Conservation (phyloP, 2,888 invertebrate species). For the Spisula solida region DNA sequence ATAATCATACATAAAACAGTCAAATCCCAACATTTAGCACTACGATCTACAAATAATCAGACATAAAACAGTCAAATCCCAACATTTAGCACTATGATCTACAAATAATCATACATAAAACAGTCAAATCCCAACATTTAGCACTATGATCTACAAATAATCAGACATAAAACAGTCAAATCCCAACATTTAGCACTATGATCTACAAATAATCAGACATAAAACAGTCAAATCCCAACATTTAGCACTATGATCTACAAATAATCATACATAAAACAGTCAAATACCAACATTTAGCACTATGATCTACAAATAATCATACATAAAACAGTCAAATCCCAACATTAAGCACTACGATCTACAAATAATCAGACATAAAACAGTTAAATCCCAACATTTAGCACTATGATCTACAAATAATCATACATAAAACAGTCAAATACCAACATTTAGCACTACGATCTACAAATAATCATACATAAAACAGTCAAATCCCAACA, state of each 20-base stretch:
- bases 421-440: slow-evolving; percentile 88
- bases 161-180: slow-evolving; percentile 88
- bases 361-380: slow-evolving; percentile 27
- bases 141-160: slow-evolving; percentile 92
- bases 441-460: slow-evolving; percentile 96
- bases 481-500: slow-evolving; percentile 93
- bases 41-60: slow-evolving; percentile 90
- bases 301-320: slow-evolving; percentile 90
- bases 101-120: slow-evolving; percentile 29
- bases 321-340: slow-evolving; percentile 91
- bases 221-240: slow-evolving; percentile 93
- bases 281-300: slow-evolving; percentile 96
- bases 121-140: slow-evolving; percentile 95
- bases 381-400: slow-evolving; percentile 95
- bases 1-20: slow-evolving; percentile 86
- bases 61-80: slow-evolving; percentile 91
- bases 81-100: slow-evolving; percentile 95
- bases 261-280: slow-evolving; percentile 86
- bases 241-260: slow-evolving; percentile 93
- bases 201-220: slow-evolving; percentile 88
- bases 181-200: slow-evolving; percentile 96
- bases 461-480: slow-evolving; percentile 88
- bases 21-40: slow-evolving; percentile 96
- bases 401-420: slow-evolving; percentile 92
- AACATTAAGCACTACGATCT: slow-evolving; percentile 95